Percentiles rank a stretch among this genome's conserved stretches.
Conservation (phyloP, 2,797 vertebrate genomes). For the Hydrolagus colliei region DNA sequence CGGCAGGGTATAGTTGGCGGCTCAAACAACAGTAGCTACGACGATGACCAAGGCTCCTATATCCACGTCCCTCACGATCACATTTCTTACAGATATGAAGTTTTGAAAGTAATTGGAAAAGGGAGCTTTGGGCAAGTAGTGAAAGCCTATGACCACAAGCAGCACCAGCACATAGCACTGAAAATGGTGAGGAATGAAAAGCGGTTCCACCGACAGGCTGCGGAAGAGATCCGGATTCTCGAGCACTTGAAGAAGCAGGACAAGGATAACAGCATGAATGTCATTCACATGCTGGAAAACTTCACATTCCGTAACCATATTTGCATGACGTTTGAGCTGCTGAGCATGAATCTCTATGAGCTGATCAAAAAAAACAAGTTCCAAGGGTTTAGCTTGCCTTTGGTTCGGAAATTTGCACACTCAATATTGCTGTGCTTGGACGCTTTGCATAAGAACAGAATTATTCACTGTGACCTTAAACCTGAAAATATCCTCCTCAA, state of each 20-base stretch:
- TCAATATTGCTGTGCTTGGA: constrained; percentile 97
- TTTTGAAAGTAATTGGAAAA: constrained; percentile 95
- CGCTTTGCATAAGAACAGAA: constrained; percentile 90
- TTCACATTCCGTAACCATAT: constrained; percentile 98
- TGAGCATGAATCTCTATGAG: constrained; percentile 99
- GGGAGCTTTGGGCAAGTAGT: constrained; percentile 97
- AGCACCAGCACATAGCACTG: constrained; percentile 84
- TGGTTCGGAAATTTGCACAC: constrained; percentile 97
- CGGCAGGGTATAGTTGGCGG: constrained; percentile 82
- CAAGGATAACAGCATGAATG: constrained; percentile 93
- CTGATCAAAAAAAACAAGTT: constrained; percentile 99
- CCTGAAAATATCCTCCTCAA: constrained; percentile 96
- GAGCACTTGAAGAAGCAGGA: constrained; percentile 95
- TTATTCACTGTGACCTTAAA: constrained; percentile 99
- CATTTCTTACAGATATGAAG: constrained; percentile 88
- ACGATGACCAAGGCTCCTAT: constrained; percentile 97
- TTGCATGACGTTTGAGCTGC: constrained; percentile 97
- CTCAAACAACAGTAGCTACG: constrained; percentile 87
- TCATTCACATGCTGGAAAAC: constrained; percentile 98
- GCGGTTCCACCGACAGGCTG: constrained; percentile 94
- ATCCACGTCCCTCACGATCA: constrained; percentile 95
- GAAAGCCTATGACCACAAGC: constrained; percentile 93
- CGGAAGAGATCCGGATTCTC: constrained; percentile 93
- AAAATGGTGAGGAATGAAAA: constrained; percentile 99
- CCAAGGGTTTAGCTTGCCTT: constrained; percentile 95